Base-by-base conservation (phyloP, 2,888 invertebrate species). In the Amiota communis region DNA sequence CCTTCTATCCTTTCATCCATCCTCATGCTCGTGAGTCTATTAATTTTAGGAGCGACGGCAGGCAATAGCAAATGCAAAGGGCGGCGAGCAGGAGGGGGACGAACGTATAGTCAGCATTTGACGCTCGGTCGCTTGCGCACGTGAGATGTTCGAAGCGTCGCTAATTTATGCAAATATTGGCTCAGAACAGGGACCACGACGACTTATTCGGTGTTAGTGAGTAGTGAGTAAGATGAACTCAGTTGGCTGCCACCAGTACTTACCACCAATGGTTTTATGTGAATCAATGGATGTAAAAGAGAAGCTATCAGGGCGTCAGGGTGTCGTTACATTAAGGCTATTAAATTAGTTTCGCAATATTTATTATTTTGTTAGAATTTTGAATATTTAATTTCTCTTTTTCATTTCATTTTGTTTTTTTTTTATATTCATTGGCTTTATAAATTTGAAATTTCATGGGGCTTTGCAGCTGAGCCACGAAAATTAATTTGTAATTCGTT, bases 91-190 rank as follows among this genome's bases (percentile, higher is more conserved):
- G 53, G 6, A 15, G 53, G 15, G 56, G 70, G 71, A 69, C 63
- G 47, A 70, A 72, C 77, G 72, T 75, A 82, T 81, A 84, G 85
- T 83, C 86, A 81, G 82, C 82, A 82, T 82, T 82, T 82, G 82
- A 79, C 74, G 81, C 75, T 79, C 75, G 76, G 83, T 73, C 78
- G 78, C 76, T 75, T 51, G 36, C 79, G 83, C 86, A 85, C 86
- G 86, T 86, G 84, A 85, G 78, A 71, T 75, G 74, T 59, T 61
- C 79, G 79, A 78, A 77, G 87, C 87, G 86, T 80, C 74, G 78
- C 87, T 82, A 87, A 87, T 84, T 88, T 88, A 87, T 87, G 87
- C 87, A 88, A 87, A 87, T 88, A 87, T 87, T 87, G 77, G 80
- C 80, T 77, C 77, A 80, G 74, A 17, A 63, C 67, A 59, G 53